Conservation (phyloP, 2,113 vertebrate species). For the Nibea albiflora region DNA sequence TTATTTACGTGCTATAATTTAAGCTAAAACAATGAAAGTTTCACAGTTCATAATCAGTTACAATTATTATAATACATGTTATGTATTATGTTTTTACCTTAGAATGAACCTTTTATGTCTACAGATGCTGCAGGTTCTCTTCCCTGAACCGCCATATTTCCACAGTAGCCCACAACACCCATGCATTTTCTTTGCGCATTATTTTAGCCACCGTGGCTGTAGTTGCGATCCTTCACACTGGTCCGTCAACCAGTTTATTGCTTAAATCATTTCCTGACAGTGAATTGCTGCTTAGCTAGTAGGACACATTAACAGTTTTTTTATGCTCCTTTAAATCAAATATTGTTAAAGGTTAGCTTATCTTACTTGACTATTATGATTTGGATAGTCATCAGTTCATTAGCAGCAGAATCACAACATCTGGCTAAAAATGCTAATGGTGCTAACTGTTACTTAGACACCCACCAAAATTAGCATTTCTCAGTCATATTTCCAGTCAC, state of each 20-base stretch:
- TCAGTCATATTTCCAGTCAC: background rate
- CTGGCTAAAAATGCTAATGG: background rate
- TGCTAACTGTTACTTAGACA: background rate
- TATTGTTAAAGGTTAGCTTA: background rate
- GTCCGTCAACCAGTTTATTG: background rate
- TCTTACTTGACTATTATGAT: background rate
- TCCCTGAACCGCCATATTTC: too few relatives aligned
- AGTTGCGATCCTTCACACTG: too few relatives aligned
- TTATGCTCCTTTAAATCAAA: background rate
- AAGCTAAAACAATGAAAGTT: conserved; percentile 5
- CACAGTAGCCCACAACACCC: too few relatives aligned
- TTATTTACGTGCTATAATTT: background rate
- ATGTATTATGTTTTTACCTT: too few relatives aligned
- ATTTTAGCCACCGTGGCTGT: too few relatives aligned
- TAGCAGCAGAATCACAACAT: too few relatives aligned
- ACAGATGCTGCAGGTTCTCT: too few relatives aligned
- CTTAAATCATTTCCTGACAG: background rate
- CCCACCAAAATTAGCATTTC: background rate
- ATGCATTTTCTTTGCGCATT: too few relatives aligned
- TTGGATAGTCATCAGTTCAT: too few relatives aligned
- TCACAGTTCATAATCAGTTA: too few relatives aligned
- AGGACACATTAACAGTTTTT: background rate
- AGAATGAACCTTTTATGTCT: too few relatives aligned
- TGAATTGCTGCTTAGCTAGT: background rate
- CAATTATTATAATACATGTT: too few relatives aligned